Conservation (phyloP, 2,113 vertebrate genomes). For the Daboia siamensis region DNA sequence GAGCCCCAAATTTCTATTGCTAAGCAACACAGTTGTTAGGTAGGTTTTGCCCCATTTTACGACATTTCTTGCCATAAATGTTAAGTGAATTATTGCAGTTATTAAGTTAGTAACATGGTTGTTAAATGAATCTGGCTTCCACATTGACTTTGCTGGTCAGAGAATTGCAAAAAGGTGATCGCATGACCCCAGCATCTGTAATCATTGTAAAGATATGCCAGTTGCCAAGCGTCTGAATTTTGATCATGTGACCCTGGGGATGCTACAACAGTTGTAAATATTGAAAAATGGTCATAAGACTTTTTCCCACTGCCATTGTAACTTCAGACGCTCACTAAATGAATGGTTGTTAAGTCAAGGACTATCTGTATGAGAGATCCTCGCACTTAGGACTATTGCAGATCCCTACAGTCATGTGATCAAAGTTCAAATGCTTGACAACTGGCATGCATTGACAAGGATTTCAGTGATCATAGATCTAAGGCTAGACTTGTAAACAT, state of each 20-base stretch:
- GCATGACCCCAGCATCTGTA: not conserved
- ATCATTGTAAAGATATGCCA: not conserved
- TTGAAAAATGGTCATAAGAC: not conserved
- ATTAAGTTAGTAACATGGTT: not conserved
- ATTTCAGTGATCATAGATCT: not conserved
- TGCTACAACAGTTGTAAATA: not conserved
- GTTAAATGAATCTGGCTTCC: not conserved
- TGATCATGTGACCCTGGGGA: not conserved
- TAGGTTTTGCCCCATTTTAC: not conserved
- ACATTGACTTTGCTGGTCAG: not conserved
- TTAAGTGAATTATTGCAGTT: not conserved
- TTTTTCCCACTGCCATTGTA: not conserved
- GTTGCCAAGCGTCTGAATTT: not conserved
- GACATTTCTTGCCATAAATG: not conserved
- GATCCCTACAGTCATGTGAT: too few relatives aligned
- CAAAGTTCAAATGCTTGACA: too few relatives aligned
- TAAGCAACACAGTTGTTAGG: not conserved
- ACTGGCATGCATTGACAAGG: too few relatives aligned
- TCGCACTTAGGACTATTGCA: too few relatives aligned
- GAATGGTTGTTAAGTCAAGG: not conserved
- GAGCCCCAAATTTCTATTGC: not conserved
- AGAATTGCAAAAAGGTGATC: not conserved
- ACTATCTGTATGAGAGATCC: not conserved
- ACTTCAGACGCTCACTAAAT: not conserved
- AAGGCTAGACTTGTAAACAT: not conserved